These are phyloP conservation scores for Borostomias antarcticus DNA, from an alignment of 2,797 vertebrate species.

Conservation along the genomic window DNA sequence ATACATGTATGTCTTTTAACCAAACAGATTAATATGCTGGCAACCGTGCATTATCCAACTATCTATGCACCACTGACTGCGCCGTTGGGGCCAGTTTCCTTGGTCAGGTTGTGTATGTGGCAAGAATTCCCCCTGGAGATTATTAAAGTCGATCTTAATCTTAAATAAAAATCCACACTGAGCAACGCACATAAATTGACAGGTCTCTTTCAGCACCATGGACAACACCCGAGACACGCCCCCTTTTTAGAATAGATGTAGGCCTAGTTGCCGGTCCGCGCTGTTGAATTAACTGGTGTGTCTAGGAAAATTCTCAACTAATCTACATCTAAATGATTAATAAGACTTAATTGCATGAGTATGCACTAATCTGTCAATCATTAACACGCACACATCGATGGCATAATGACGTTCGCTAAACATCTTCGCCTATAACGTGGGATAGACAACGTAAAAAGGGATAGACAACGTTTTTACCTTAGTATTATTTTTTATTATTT, in stretches of 20 bases:
- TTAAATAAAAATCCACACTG: not conserved
- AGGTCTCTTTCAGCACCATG: conserved; percentile 30
- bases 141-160: too few species aligned
- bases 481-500: conserved; percentile 61
- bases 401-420: not conserved
- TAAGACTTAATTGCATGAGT: too few species aligned
- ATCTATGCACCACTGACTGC: too few species aligned
- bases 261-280: not conserved
- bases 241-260: not conserved
- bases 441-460: not conserved
- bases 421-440: too few species aligned
- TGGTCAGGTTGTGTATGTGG: too few species aligned
- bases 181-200: not conserved
- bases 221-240: conserved; percentile 16
- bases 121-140: too few species aligned
- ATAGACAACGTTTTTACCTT: not conserved
- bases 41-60: too few species aligned
- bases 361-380: not conserved
- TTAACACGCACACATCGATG: not conserved
- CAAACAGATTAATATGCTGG: too few species aligned
- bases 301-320: not conserved
- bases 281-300: not conserved
- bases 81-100: too few species aligned
- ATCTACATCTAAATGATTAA: not conserved
- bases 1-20: not conserved